Evolutionary conservation across 2,113 vertebrate species (phyloP).

Genomic region (Polypterus bichir): DNA sequence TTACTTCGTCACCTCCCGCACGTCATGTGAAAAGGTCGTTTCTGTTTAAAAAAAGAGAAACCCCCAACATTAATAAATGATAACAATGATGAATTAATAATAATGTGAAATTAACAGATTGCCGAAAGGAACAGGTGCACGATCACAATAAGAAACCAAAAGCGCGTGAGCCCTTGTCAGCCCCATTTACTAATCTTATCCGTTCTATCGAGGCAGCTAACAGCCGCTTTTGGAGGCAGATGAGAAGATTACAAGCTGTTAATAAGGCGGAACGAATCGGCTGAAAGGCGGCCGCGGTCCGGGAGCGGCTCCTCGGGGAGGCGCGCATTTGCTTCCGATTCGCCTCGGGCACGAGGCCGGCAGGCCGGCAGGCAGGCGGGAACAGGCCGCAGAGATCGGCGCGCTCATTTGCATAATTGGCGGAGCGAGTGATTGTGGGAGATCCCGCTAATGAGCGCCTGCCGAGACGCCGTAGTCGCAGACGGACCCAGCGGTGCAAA

Average conservation of each 20-base stretch:
- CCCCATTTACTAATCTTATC: not conserved
- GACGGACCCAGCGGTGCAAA: no score
- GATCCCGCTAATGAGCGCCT: not conserved
- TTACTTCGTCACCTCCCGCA: no score
- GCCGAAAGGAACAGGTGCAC: no score
- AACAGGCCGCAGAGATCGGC: slow-evolving; percentile 1
- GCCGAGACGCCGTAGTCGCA: not conserved
- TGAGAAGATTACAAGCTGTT: slow-evolving; percentile 96
- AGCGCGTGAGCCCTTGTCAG: no score
- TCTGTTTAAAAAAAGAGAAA: no score
- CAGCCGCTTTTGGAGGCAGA: slow-evolving; percentile 47
- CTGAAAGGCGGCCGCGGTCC: slow-evolving; percentile 54
- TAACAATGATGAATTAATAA: no score
- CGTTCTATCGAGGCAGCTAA: slow-evolving; percentile 21
- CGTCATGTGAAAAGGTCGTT: no score
- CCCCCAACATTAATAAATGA: no score
- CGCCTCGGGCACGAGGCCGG: not conserved
- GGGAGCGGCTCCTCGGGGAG: slow-evolving; percentile 77
- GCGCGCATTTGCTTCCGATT: slow-evolving; percentile 52
- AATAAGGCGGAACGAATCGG: slow-evolving; percentile 92
- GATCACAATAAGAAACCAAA: no score
- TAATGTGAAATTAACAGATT: no score
- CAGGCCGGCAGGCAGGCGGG: not conserved
- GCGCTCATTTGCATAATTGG: slow-evolving; percentile 22
- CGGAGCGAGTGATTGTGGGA: slow-evolving; percentile 15